A percentile compares a stretch with the other conserved stretches of the same genome.
phyloP scores from a whole-genome alignment of 2,888 invertebrate species.

The Limulus polyphemus region DNA sequence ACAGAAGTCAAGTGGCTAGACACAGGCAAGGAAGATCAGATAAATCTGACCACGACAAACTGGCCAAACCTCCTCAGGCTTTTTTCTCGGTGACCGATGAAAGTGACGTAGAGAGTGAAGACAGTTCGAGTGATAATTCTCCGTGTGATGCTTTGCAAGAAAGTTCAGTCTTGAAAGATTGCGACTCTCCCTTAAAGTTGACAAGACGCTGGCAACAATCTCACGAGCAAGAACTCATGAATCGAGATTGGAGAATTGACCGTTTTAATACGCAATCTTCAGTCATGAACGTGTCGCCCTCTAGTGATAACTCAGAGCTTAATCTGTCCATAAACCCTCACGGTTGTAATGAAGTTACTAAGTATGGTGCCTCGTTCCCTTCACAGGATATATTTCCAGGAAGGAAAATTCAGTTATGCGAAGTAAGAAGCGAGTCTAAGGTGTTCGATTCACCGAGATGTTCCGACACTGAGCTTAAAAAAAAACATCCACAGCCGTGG shows the following conservation, averaged over 20 bases:
- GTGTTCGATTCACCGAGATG: too few species aligned
- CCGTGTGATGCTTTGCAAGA: conserved; percentile 12
- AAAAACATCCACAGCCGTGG: too few species aligned
- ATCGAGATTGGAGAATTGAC: background rate
- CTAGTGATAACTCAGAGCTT: too few species aligned
- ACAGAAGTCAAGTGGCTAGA: background rate
- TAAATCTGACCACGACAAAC: background rate
- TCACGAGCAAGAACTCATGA: conserved; percentile 26
- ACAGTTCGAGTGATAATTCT: conserved; percentile 11
- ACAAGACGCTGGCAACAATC: conserved; percentile 27
- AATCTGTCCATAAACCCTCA: too few species aligned
- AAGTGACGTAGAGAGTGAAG: conserved; percentile 24
- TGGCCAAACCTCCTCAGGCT: background rate
- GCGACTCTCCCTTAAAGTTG: conserved; percentile 23
- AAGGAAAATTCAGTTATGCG: too few species aligned
- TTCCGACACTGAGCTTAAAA: too few species aligned
- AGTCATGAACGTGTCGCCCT: background rate
- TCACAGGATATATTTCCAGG: too few species aligned
- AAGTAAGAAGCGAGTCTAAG: too few species aligned
- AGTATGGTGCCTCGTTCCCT: too few species aligned
- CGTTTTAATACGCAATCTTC: background rate
- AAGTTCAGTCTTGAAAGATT: conserved; percentile 10
- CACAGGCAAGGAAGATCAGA: too few species aligned
- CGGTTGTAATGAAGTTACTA: too few species aligned
- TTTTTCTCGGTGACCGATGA: conserved; percentile 13